Evolutionary conservation across 1,140 invertebrate genomes (phyloP), one percentile per base, ranked within the genome.

Genomic region (Aphis gossypii): DNA sequence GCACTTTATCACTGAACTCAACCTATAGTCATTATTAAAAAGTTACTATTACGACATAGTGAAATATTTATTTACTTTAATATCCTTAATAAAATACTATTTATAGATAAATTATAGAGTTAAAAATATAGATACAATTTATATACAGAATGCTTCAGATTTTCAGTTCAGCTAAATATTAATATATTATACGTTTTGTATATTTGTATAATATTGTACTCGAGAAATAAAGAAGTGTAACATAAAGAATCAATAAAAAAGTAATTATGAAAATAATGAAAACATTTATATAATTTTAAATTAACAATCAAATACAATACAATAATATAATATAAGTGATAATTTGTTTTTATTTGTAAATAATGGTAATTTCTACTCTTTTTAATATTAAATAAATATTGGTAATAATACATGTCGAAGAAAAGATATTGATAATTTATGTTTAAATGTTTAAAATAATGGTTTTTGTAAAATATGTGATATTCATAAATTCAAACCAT

Each of bases 21-120:
- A 87, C 8, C 48, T 89, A 76, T 76, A 68, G 89, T 90, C 25
- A 44, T 90, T 44, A 90, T 90, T n/a, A 88, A 88, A 38, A 21
- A 23, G 48, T 56, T 54, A 89, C 23, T 54, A 89, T 89, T 89
- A 90, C 25, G 18, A 68, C 18, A 44, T 90, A 68, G 23, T 68
- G 51, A 60, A 44, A 90, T 89, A 54, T 68, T 30, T 68, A 44
- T 90, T 90, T 90, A 68, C 54, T 68, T 89, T 25, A 41, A 60
- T 90, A 18, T 90, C 38, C 60, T 60, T 90, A 41, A 90, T 60
- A 7, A 14, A 41, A 90, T 60, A 25, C 23, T 60, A 90, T 90
- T 60, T 41, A 60, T 90, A 38, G 35, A 60, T 60, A 90, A 90
- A 60, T 90, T 11, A 60, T 90, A 23, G 25, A 14, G 30, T 20